These are phyloP conservation scores for Parazoanthus swiftii DNA, from an alignment of 92 coral and sea anemone species.

Conservation along the genomic window DNA sequence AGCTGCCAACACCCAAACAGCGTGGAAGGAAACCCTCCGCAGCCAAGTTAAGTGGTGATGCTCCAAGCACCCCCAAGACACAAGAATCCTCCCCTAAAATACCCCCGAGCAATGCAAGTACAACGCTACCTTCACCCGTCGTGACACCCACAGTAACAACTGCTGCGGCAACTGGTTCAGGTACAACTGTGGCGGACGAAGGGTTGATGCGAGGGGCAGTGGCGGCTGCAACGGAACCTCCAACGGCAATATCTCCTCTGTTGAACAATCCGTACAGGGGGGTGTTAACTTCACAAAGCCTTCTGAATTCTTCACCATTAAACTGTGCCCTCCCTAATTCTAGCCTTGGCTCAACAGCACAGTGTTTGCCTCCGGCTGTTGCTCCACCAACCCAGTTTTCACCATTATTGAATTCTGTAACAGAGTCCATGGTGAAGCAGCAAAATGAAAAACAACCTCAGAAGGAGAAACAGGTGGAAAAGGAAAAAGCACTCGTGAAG, in stretches of 20 bases:
- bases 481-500: conserved; percentile 43
- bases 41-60: conserved; percentile 56
- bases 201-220: conserved; percentile 37
- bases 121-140: conserved; percentile 37
- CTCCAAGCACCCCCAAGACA: conserved; percentile 37
- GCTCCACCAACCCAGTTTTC: background rate
- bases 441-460: conserved; percentile 36
- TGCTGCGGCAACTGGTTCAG: conserved; percentile 45
- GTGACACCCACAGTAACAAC: conserved; percentile 41
- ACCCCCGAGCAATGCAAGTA: background rate
- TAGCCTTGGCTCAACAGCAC: background rate
- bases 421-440: background rate
- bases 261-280: background rate
- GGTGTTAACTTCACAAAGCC: conserved; percentile 2
- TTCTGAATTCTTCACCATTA: conserved; percentile 26
- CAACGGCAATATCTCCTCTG: background rate
- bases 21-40: conserved; percentile 87
- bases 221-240: conserved; percentile 14
- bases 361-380: background rate
- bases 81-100: conserved; percentile 48
- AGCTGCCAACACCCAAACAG: conserved; percentile 65
- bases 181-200: conserved; percentile 40
- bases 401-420: background rate
- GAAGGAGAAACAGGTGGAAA: conserved; percentile 9
- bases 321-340: conserved; percentile 22